Percentiles rank a stretch among this genome's conserved stretches.
Conservation (phyloP, 2,888 invertebrate species). For the Lacanobia wlatinum region DNA sequence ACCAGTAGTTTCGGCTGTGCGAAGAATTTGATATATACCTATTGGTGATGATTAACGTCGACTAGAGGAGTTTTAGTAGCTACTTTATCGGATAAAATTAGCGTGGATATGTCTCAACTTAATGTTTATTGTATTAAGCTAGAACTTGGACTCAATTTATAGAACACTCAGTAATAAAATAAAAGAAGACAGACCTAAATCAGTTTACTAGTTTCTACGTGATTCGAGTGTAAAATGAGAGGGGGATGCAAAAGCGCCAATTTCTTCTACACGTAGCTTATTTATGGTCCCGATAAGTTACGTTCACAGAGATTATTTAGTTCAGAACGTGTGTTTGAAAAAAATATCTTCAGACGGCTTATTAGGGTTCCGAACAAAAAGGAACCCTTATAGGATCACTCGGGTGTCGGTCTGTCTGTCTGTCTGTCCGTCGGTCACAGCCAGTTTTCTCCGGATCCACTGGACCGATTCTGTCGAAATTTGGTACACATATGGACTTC, state of each 20-base stretch:
- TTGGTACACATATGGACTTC: too few relatives aligned
- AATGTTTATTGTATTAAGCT: slow-evolving; percentile 1
- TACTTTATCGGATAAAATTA: slow-evolving; percentile 15
- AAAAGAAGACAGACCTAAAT: slow-evolving; percentile 51
- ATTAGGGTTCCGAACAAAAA: too few relatives aligned
- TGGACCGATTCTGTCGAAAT: too few relatives aligned
- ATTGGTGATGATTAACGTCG: neutral
- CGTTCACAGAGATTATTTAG: slow-evolving; percentile 44
- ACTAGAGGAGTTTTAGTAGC: neutral
- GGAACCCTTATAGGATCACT: too few relatives aligned
- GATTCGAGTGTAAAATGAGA: slow-evolving; percentile 34
- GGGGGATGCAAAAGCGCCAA: slow-evolving; percentile 51
- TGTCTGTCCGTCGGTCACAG: too few relatives aligned
- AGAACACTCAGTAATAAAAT: slow-evolving; percentile 43
- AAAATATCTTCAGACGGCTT: neutral
- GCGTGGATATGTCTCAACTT: neutral
- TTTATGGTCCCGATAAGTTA: slow-evolving; percentile 52
- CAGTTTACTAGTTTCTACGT: slow-evolving; percentile 57
- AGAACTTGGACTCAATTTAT: slow-evolving; percentile 17
- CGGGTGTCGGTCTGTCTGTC: too few relatives aligned
- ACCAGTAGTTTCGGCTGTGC: too few relatives aligned
- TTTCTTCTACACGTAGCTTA: slow-evolving; percentile 57
- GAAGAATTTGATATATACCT: too few relatives aligned
- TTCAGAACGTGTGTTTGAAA: slow-evolving; percentile 9
- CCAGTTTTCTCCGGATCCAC: too few relatives aligned